Evolutionary conservation across 2,888 invertebrate species (phyloP), one percentile per base, ranked within the genome.

Genomic region (Odontocolon sp.): DNA sequence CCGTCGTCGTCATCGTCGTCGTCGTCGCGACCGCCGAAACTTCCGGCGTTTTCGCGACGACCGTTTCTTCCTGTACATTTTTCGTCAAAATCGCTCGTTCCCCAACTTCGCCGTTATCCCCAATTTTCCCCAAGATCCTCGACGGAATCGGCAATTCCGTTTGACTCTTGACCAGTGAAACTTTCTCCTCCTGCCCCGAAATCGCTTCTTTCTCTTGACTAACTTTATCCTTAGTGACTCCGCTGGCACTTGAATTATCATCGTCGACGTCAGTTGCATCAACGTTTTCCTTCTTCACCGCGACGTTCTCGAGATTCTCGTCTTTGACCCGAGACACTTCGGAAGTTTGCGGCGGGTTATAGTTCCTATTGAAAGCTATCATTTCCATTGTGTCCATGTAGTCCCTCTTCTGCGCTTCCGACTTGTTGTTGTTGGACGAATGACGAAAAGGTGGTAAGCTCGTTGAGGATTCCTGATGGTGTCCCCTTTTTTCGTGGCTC

Each of bases 361-460:
- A 68, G 42, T 61, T 69, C 6, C 11, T 69, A 0, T 71, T 70
- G 14, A 57, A 18, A 0, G 28, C 1, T n/a, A 23, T 18, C 6
- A 61, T 77, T 23, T 9, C 45, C n/a, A n/a, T n/a, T n/a, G n/a
- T n/a, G n/a, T n/a, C n/a, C n/a, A n/a, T n/a, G n/a, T 57, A 63
- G 38, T 78, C 83, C 11, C 82, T 83, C 31, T 78, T 77, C 18
- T 81, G 71, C 8, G 85, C 76, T 11, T 87, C 87, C 26, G 82
- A 64, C 14, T 86, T 85, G 72, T 82, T 85, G 61, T 86, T 87
- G 80, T 87, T 87, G 85, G 84, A 66, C 40, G 50, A 26, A 82
- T 57, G 50, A 11, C 61, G 56, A 40, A 63, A 45, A 14, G 26
- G 28, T 42, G 77, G 52, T 50, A 52, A 80, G 67, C 83, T 83